Conservation (phyloP, 2,797 vertebrate genomes). For the Schizopygopsis malacanthus region DNA sequence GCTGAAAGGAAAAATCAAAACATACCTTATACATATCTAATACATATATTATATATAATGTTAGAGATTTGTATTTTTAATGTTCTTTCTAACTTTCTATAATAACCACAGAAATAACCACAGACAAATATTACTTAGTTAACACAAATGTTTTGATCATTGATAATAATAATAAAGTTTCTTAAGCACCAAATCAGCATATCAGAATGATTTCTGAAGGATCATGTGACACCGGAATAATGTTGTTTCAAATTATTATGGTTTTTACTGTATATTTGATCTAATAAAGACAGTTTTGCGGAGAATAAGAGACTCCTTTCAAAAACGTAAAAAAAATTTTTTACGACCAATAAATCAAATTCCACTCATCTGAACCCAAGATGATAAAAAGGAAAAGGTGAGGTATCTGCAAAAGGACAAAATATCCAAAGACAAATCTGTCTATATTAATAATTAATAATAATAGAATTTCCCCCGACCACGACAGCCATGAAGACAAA, state of each 20-base stretch:
- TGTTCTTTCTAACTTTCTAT: neutral
- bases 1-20: neutral
- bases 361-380: neutral
- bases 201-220: neutral
- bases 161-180: neutral
- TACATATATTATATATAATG: neutral
- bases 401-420: constrained; percentile 58
- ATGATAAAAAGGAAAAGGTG: constrained; percentile 1
- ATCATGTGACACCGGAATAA: neutral
- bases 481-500: constrained; percentile 80
- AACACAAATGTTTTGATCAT: neutral
- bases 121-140: neutral
- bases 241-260: neutral
- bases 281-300: neutral
- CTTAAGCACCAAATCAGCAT: neutral
- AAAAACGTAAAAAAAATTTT: neutral
- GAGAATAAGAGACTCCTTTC: neutral
- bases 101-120: neutral
- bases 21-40: neutral
- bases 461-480: constrained; percentile 65
- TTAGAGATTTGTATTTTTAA: neutral
- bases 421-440: constrained; percentile 76
- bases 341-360: neutral
- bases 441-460: too few species aligned
- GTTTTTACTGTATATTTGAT: neutral